Percentiles rank a stretch among this genome's conserved stretches.
Conservation (phyloP, 2,797 vertebrate species). For the Gallirallus australis region DNA sequence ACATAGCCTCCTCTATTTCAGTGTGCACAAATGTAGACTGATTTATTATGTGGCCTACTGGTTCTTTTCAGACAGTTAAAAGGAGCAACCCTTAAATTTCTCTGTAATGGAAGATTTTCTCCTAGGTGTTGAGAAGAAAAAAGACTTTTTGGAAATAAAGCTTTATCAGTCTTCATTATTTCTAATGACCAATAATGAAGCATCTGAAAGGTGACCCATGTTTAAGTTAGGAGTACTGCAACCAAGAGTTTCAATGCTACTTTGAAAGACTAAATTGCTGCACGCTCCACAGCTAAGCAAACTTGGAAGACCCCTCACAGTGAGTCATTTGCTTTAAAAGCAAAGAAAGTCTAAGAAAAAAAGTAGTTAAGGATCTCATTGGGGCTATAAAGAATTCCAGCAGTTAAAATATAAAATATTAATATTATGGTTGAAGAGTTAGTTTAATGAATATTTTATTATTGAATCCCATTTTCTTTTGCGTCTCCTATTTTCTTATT, state of each 20-base stretch:
- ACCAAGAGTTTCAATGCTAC: neutral
- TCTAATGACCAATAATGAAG: slow-evolving; percentile 45
- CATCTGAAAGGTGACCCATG: neutral
- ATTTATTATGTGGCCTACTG: slow-evolving; percentile 29
- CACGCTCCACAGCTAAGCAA: neutral
- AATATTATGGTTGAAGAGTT: neutral
- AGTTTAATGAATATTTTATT: slow-evolving; percentile 29
- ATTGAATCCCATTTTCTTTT: neutral
- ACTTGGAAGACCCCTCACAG: neutral
- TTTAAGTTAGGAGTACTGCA: slow-evolving; percentile 26
- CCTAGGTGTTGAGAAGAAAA: slow-evolving; percentile 24
- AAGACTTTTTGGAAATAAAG: slow-evolving; percentile 41
- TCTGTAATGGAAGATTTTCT: slow-evolving; percentile 47
- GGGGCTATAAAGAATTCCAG: neutral
- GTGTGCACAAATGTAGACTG: neutral
- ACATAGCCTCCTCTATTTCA: neutral
- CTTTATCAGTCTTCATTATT: slow-evolving; percentile 34
- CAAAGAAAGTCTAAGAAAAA: neutral
- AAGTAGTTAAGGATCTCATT: neutral
- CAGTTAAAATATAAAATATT: slow-evolving; percentile 15
- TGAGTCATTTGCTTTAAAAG: neutral
- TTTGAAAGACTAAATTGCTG: slow-evolving; percentile 38
- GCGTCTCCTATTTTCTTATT: neutral
- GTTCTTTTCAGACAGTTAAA: slow-evolving; percentile 21
- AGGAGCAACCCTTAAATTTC: neutral